Conservation (phyloP, 2,888 invertebrate genomes). For the Sericinus montela region DNA sequence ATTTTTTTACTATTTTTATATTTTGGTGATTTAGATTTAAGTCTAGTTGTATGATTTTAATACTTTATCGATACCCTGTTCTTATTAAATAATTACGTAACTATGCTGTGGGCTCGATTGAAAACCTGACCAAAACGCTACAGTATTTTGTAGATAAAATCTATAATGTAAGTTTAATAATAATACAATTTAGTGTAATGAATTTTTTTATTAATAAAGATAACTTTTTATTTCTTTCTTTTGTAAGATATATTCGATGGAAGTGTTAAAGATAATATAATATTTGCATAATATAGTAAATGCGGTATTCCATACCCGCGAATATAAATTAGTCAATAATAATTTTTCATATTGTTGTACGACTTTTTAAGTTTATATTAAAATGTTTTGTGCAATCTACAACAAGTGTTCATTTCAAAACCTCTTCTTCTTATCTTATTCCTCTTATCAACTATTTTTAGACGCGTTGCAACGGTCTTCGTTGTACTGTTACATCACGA, state of each 20-base stretch:
- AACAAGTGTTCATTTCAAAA: constrained; percentile 40
- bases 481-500: too few relatives aligned
- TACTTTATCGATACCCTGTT: constrained; percentile 68
- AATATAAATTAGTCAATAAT: constrained; percentile 86
- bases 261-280: constrained; percentile 82
- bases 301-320: constrained; percentile 85
- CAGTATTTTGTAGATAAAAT: constrained; percentile 80
- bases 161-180: constrained; percentile 76
- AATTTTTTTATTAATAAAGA: constrained; percentile 77
- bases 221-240: constrained; percentile 77
- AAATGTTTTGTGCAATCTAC: constrained; percentile 89
- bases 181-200: constrained; percentile 75
- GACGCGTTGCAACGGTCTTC: too few relatives aligned
- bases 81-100: constrained; percentile 61
- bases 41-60: constrained; percentile 75
- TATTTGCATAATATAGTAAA: constrained; percentile 83
- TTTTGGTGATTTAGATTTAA: constrained; percentile 75
- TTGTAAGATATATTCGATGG: constrained; percentile 79
- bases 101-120: constrained; percentile 59
- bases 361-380: constrained; percentile 92
- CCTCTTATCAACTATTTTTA: too few relatives aligned
- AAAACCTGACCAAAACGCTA: constrained; percentile 70
- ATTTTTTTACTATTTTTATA: constrained; percentile 79
- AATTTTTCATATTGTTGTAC: constrained; percentile 93
- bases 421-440: not conserved